phyloP scores from a whole-genome alignment of 2,113 vertebrate species.

The Chlorodrepanis virens region DNA sequence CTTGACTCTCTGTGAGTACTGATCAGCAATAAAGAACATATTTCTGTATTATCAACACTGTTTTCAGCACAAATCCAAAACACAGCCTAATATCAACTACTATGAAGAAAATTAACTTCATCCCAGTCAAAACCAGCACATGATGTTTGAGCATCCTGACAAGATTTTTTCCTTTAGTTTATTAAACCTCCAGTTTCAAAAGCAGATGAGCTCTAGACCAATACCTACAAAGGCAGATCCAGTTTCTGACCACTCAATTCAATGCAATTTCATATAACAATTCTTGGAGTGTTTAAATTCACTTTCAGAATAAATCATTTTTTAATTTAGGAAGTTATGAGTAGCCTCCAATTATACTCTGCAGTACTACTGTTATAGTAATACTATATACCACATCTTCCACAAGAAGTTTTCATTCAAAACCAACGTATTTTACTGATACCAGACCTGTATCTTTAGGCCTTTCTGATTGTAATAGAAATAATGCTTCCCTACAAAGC shows the following conservation, averaged over 20 bases:
- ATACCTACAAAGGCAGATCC: background rate
- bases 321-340: background rate
- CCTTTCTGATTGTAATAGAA: background rate
- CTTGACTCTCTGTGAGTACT: background rate
- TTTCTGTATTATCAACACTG: background rate
- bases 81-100: background rate
- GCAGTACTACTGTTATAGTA: background rate
- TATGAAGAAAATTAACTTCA: background rate
- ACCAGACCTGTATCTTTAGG: background rate
- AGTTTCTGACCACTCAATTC: background rate
- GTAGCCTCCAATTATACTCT: background rate
- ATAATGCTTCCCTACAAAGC: background rate
- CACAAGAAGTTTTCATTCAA: background rate
- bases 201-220: background rate
- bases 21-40: background rate
- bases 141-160: accelerated
- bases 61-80: background rate
- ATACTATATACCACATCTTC: background rate
- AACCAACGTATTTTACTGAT: background rate
- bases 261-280: background rate
- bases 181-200: background rate
- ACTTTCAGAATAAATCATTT: background rate
- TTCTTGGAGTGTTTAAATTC: background rate
- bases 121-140: background rate
- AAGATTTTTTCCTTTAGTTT: background rate